phyloP scores from a whole-genome alignment of 1,140 invertebrate species.

The Stratiolaelaps scimitus region DNA sequence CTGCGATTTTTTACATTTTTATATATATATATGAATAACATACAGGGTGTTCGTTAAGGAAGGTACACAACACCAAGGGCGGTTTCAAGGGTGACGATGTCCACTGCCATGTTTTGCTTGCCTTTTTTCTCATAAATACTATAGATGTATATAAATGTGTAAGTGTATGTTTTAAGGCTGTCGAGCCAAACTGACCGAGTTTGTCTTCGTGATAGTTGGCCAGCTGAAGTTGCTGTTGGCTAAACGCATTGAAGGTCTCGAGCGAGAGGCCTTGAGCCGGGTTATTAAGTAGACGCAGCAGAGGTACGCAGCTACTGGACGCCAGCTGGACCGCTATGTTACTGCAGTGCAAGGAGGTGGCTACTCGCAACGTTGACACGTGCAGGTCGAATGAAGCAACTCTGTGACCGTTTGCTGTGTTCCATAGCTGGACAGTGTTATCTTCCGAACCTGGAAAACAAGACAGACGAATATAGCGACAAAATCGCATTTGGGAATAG shows the following conservation, averaged over 20 bases:
- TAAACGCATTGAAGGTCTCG: conserved; percentile 31
- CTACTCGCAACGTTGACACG: conserved; percentile 33
- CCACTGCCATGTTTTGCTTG: no score
- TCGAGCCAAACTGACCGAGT: neutral
- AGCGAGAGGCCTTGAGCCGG: conserved; percentile 35
- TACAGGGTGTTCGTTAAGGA: no score
- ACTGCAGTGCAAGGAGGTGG: conserved; percentile 34
- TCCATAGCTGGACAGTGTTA: conserved; percentile 62
- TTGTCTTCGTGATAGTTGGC: conserved; percentile 7
- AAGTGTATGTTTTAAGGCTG: no score
- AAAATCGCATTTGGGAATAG: no score
- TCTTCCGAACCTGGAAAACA: conserved; percentile 60
- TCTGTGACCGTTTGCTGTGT: conserved; percentile 33
- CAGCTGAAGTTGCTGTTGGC: conserved; percentile 16
- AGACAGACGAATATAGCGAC: no score
- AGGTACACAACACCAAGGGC: no score
- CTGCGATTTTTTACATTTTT: no score
- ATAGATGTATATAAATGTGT: no score
- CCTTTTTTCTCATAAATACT: no score
- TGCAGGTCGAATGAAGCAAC: conserved; percentile 36
- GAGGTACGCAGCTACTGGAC: conserved; percentile 35
- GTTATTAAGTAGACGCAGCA: conserved; percentile 37
- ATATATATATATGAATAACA: no score
- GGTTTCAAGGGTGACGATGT: no score
- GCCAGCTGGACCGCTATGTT: conserved; percentile 36